Evolutionary conservation across 2,113 vertebrate genomes (phyloP).

Genomic region (Etheostoma cragini): DNA sequence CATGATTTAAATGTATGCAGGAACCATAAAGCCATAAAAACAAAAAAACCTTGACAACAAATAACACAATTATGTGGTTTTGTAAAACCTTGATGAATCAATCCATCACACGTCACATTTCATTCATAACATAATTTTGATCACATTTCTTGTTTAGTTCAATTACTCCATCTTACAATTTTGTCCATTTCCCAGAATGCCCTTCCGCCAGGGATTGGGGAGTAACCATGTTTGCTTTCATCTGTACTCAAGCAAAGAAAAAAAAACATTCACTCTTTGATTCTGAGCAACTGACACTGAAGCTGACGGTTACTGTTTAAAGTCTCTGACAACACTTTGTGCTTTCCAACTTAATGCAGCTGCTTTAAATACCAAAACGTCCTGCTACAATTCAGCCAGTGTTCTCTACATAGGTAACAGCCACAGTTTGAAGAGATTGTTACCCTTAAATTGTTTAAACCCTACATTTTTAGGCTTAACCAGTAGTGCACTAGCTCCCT

Average conservation of each 20-base stretch:
- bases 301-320: conserved; percentile 9
- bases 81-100: background rate
- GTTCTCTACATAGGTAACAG: background rate
- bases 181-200: conserved; percentile 51
- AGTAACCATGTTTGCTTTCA: conserved; percentile 30
- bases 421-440: background rate
- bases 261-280: conserved; percentile 12
- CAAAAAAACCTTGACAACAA: background rate
- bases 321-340: conserved; percentile 22
- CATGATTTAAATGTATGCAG: background rate
- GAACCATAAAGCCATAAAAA: background rate
- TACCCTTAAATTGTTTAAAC: too few relatives aligned
- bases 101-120: background rate
- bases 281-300: conserved; percentile 21
- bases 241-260: background rate
- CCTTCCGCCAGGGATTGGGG: background rate
- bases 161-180: conserved; percentile 16
- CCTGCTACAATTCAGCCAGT: background rate
- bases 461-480: background rate
- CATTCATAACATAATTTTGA: background rate
- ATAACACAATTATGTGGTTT: background rate
- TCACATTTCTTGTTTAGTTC: background rate
- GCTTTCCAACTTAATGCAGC: conserved; percentile 41
- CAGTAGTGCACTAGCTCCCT: background rate
- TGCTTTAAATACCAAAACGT: conserved; percentile 14